Conservation (phyloP, 2,113 vertebrate species). For the Cephalopterus ornatus region DNA sequence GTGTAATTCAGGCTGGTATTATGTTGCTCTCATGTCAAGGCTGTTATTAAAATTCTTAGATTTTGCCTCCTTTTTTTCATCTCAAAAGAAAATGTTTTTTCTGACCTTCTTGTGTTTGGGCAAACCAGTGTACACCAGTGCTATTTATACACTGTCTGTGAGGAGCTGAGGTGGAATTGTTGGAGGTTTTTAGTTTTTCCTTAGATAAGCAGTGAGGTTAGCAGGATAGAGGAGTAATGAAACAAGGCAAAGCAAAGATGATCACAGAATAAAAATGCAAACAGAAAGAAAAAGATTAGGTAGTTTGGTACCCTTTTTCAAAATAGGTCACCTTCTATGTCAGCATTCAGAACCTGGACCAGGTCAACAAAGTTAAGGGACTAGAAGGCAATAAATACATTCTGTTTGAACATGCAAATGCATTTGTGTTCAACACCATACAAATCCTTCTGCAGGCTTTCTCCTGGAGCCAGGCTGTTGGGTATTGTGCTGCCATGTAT, state of each 20-base stretch:
- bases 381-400: background rate
- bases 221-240: conserved; percentile 15
- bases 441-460: background rate
- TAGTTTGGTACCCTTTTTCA: background rate
- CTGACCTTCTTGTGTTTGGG: conserved; percentile 72
- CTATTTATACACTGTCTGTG: conserved; percentile 69
- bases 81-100: conserved; percentile 81
- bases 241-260: background rate
- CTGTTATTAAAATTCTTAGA: conserved; percentile 87
- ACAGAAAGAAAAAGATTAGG: conserved; percentile 17
- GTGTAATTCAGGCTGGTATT: conserved; percentile 84
- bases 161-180: conserved; percentile 29
- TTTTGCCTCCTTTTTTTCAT: conserved; percentile 81
- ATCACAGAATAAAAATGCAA: conserved; percentile 40
- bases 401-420: background rate
- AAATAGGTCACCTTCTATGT: background rate
- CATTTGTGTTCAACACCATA: background rate
- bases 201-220: background rate
- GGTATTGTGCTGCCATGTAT: background rate
- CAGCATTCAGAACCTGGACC: background rate
- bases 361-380: conserved; percentile 6
- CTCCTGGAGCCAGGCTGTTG: background rate
- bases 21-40: conserved; percentile 84
- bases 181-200: conserved; percentile 16
- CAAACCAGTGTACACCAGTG: conserved; percentile 71